Conservation (phyloP, 2,888 invertebrate species). For the Yponomeuta evonymella region DNA sequence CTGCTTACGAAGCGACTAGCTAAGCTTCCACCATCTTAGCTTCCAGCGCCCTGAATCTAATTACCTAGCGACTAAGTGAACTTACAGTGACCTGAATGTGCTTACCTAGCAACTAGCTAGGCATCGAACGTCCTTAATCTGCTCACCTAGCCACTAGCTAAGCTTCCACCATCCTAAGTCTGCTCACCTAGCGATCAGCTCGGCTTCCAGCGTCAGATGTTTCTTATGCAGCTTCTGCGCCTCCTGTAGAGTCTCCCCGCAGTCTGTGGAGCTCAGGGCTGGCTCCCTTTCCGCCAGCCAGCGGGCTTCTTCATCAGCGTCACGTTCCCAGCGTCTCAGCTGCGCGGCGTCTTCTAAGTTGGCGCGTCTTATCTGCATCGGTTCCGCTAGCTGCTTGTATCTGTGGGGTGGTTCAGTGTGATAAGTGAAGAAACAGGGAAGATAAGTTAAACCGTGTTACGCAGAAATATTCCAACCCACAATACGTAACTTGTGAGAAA, state of each 20-base stretch:
- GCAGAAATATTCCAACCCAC: too few species aligned
- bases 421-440: too few species aligned
- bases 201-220: slow-evolving; percentile 89
- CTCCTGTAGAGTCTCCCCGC: slow-evolving; percentile 64
- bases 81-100: too few species aligned
- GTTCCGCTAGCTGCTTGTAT: slow-evolving; percentile 89
- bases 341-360: slow-evolving; percentile 93
- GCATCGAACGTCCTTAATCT: too few species aligned
- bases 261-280: slow-evolving; percentile 32
- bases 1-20: too few species aligned
- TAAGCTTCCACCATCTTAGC: too few species aligned
- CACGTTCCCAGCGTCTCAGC: slow-evolving; percentile 92
- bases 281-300: slow-evolving; percentile 83
- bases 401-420: slow-evolving; percentile 39
- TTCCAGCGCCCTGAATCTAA: too few species aligned
- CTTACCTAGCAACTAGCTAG: too few species aligned
- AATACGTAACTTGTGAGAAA: too few species aligned
- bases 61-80: too few species aligned
- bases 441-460: too few species aligned
- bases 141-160: too few species aligned
- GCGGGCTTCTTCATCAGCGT: slow-evolving; percentile 93
- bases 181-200: slow-evolving; percentile 84
- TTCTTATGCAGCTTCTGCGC: slow-evolving; percentile 93
- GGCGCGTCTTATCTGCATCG: slow-evolving; percentile 92
- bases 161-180: slow-evolving; percentile 78